phyloP scores from a whole-genome alignment of 2,888 invertebrate genomes.

The Colostygia pectinataria region DNA sequence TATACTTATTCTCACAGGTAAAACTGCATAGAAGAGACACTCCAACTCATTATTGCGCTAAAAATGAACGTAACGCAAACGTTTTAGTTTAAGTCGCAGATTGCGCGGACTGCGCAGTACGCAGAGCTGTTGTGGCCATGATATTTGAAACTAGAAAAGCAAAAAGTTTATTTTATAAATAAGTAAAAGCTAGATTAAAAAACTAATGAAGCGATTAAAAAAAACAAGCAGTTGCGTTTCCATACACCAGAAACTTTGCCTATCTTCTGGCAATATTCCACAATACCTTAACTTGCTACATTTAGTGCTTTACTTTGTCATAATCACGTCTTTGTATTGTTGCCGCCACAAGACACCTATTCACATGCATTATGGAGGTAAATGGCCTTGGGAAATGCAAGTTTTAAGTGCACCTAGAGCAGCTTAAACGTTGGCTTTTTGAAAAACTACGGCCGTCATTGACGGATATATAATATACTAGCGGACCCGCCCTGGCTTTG shows the following conservation, averaged over 20 bases:
- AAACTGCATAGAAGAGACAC: constrained; percentile 5
- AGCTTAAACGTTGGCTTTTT: not conserved
- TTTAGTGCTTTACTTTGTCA: constrained; percentile 37
- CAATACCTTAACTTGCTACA: constrained; percentile 23
- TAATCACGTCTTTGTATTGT: constrained; percentile 37
- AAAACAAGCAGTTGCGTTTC: constrained; percentile 9
- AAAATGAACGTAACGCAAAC: too few species aligned
- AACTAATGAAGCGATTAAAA: too few species aligned
- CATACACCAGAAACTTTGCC: not conserved
- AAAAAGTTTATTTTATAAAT: too few species aligned
- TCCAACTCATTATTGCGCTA: too few species aligned
- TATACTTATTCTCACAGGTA: not conserved
- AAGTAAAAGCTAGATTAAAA: too few species aligned
- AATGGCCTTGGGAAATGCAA: constrained; percentile 31
- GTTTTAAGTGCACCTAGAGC: constrained; percentile 32
- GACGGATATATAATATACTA: too few species aligned
- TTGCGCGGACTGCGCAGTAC: too few species aligned
- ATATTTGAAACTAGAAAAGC: too few species aligned
- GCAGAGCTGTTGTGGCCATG: too few species aligned
- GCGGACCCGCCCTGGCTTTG: too few species aligned
- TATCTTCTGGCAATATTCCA: not conserved
- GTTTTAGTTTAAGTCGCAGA: too few species aligned
- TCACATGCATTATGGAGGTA: constrained; percentile 32
- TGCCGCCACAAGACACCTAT: constrained; percentile 31
- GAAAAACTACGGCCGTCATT: not conserved